Evolutionary conservation across 2,113 vertebrate species (phyloP).

Genomic region (Clarias batrachus): DNA sequence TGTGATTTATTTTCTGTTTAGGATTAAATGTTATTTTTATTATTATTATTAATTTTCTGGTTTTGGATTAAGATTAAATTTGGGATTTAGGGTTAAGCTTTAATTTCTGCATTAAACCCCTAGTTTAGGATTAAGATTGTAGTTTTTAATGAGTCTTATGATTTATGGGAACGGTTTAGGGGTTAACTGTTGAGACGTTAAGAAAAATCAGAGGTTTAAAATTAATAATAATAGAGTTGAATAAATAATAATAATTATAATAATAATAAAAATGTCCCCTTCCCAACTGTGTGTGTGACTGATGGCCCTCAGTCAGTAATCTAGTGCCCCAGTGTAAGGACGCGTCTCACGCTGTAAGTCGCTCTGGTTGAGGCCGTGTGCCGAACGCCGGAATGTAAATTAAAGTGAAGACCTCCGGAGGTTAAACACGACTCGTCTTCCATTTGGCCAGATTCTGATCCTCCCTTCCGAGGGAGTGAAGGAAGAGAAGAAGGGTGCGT

Average conservation of each 20-base stretch:
- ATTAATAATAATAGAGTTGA: neutral
- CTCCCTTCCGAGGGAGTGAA: constrained; percentile 1
- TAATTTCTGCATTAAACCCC: neutral
- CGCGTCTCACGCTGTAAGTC: no score
- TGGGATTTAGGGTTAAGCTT: neutral
- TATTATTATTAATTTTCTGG: neutral
- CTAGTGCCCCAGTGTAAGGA: no score
- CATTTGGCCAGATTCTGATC: neutral
- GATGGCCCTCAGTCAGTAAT: no score
- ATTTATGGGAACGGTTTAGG: neutral
- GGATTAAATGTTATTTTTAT: neutral
- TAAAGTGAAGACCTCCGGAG: neutral
- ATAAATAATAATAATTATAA: no score
- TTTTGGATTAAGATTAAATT: neutral
- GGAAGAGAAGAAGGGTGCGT: neutral
- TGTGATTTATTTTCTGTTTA: neutral
- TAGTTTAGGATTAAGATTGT: neutral
- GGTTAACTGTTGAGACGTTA: neutral
- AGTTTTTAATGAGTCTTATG: neutral
- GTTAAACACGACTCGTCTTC: neutral
- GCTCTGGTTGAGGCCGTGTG: no score
- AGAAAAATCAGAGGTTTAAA: neutral
- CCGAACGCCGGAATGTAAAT: neutral
- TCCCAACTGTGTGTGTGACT: no score
- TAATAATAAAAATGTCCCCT: no score